A percentile compares a stretch with the other conserved stretches of the same genome.
phyloP scores from a whole-genome alignment of 2,113 vertebrate genomes.

The Heteronetta atricapilla region DNA sequence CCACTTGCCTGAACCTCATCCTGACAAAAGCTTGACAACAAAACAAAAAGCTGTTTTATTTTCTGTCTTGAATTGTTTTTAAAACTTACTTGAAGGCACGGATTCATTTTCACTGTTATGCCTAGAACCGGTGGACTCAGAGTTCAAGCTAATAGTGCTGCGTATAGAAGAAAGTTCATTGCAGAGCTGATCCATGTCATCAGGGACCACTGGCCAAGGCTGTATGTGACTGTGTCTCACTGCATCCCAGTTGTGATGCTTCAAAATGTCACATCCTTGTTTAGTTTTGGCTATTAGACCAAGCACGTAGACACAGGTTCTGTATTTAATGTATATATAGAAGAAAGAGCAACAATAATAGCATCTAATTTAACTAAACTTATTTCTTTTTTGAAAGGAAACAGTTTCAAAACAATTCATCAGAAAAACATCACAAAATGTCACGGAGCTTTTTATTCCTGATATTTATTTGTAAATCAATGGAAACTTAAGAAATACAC shows the following conservation, averaged over 20 bases:
- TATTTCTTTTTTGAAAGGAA: not conserved
- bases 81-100: slow-evolving; percentile 88
- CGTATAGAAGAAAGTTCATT: slow-evolving; percentile 85
- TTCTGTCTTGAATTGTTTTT: not conserved
- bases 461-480: not conserved
- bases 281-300: slow-evolving; percentile 96
- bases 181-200: slow-evolving; percentile 90
- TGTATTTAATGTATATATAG: slow-evolving; percentile 56
- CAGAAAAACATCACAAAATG: not conserved
- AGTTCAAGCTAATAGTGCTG: slow-evolving; percentile 89
- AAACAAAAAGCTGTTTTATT: not conserved
- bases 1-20: not conserved
- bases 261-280: slow-evolving; percentile 95
- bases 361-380: not conserved
- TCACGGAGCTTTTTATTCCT: not conserved
- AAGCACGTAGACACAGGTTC: slow-evolving; percentile 93
- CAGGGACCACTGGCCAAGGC: slow-evolving; percentile 94
- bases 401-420: not conserved
- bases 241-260: slow-evolving; percentile 92
- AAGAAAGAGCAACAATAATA: slow-evolving; percentile 30
- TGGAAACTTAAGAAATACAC: not conserved
- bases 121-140: slow-evolving; percentile 94
- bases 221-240: slow-evolving; percentile 95
- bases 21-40: not conserved
- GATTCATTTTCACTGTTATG: slow-evolving; percentile 98